Evolutionary conservation across 1,140 invertebrate genomes (phyloP).

Genomic region (Chelonus insularis): DNA sequence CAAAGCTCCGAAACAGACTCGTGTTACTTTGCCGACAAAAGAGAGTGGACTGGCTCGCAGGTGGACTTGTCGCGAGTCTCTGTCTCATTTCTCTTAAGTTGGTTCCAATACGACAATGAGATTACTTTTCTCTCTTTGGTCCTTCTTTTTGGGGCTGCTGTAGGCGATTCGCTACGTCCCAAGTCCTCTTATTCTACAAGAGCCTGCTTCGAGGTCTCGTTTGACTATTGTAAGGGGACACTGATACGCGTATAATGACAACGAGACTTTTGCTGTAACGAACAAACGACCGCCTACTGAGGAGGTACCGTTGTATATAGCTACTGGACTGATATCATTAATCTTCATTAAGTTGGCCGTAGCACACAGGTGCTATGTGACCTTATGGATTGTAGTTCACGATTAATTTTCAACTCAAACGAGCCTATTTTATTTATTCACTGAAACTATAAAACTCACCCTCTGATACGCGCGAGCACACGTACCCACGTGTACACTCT

Average conservation of each 20-base stretch:
- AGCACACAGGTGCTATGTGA: neutral
- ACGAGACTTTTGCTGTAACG: constrained; percentile 4
- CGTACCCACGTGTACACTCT: neutral
- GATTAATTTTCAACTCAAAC: neutral
- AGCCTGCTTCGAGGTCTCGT: neutral
- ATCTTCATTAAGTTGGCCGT: constrained; percentile 17
- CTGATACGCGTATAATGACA: constrained; percentile 21
- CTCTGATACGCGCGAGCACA: neutral
- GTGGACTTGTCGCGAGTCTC: constrained; percentile 24
- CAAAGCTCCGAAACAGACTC: constrained; percentile 22
- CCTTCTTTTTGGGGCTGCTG: neutral
- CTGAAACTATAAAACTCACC: neutral
- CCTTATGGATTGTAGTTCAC: neutral
- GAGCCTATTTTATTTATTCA: neutral
- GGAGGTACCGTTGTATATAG: neutral
- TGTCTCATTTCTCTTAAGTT: neutral
- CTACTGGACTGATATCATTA: constrained; percentile 12
- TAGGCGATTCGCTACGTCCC: neutral
- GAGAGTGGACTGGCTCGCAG: constrained; percentile 20
- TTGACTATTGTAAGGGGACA: constrained; percentile 3
- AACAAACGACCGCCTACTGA: constrained; percentile 5
- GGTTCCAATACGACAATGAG: constrained; percentile 4
- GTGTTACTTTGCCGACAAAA: constrained; percentile 21
- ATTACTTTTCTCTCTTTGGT: constrained; percentile 2
- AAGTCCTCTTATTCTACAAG: neutral